A percentile compares a stretch with the other conserved stretches of the same genome.
phyloP scores from a whole-genome alignment of 2,888 invertebrate genomes.

The Callyntrura sp. region DNA sequence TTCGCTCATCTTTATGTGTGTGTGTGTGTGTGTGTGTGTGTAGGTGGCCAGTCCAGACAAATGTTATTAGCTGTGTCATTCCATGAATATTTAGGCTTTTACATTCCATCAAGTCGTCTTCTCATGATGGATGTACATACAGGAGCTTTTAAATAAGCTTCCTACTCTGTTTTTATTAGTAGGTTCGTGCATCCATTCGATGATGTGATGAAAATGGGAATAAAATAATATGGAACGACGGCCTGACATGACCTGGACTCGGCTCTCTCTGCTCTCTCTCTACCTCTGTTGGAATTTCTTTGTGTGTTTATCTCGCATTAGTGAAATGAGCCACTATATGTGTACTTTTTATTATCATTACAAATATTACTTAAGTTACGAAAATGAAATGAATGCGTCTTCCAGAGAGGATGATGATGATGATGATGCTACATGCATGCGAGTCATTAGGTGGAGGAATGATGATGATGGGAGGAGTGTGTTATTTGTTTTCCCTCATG shows the following conservation, averaged over 20 bases:
- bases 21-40: too few relatives aligned
- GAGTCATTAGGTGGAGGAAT: slow-evolving; percentile 1
- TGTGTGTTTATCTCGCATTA: neutral
- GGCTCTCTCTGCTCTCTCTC: too few relatives aligned
- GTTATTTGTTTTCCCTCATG: neutral
- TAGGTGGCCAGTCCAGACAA: too few relatives aligned
- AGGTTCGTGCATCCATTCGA: slow-evolving; percentile 15
- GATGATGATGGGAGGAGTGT: neutral
- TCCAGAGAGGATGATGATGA: neutral
- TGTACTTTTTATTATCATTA: neutral
- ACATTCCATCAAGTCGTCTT: neutral
- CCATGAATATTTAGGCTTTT: neutral
- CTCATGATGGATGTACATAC: neutral
- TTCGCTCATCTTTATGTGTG: too few relatives aligned
- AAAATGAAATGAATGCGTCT: slow-evolving; percentile 12
- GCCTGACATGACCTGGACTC: slow-evolving; percentile 66
- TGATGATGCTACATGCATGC: neutral
- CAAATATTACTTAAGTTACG: neutral
- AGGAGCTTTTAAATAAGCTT: neutral
- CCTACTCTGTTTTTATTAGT: neutral
- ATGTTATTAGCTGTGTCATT: too few relatives aligned
- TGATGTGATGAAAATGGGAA: neutral
- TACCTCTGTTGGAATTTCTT: slow-evolving; percentile 22
- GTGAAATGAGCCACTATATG: neutral
- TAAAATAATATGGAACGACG: slow-evolving; percentile 63